Evolutionary conservation across 2,797 vertebrate genomes (phyloP), one percentile per base, ranked within the genome.

Genomic region (Enteromius anoplus): DNA sequence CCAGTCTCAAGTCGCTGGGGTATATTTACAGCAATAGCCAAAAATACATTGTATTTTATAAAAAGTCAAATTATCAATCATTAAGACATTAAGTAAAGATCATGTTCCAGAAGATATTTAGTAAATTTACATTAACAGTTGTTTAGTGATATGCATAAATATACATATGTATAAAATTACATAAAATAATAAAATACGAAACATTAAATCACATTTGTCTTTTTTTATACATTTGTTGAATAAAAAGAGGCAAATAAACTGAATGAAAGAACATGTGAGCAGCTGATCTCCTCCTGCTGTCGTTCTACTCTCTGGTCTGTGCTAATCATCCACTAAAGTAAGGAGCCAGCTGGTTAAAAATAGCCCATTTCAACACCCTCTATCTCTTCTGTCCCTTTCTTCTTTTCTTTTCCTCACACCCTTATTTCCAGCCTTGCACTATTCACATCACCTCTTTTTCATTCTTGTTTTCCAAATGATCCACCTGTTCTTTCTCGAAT

Each of bases 331-430:
- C 68, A 68, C 68, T 51, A 81, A 76, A 84, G 29, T 78, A 42
- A 23, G 47, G 19, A 84, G 69, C 62, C 72, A 72, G 37, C 11
- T 55, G 19, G 64, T 70, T 82, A 85, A 85, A 82, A 82, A 85
- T 80, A 87, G 11, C 4, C 15, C 11, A 71, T 58, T 71, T 47
- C 49, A 49, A 78, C 60, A 78, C 26, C 5, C 5, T 49, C 69
- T n/a, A 29, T 68, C 14, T 55, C 32, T 60, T 73, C 68, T 17
- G 8, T 71, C 3, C 37, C 40, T 66, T 55, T 58, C 51, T 55
- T 58, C 8, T 82, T 15, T n/a, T 51, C 51, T 11, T 8, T 45
- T 62, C 64, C 26, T 78, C 58, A 55, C 34, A 32, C 77, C 17
- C 42, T 42, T 1, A 40, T 64, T 72, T 58, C 34, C 78, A 51